A percentile compares a stretch with the other conserved stretches of the same genome.
These are phyloP conservation scores for Stenoptilia bipunctidactyla DNA, from an alignment of 2,888 invertebrate species.

Conservation along the genomic window DNA sequence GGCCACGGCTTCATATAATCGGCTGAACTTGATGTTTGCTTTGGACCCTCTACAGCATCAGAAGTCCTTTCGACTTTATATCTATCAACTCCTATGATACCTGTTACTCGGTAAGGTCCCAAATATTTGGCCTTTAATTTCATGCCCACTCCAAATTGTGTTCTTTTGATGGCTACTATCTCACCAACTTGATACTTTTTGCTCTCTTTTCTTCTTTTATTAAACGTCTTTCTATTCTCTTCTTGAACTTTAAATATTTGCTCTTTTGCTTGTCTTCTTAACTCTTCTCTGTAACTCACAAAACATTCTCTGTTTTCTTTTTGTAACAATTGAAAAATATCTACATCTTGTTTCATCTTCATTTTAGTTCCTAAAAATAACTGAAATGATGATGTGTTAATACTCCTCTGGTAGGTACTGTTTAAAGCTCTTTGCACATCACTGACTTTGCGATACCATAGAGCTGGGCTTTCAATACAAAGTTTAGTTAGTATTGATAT, in stretches of 20 bases:
- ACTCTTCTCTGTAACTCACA: no score
- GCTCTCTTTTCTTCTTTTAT: slow-evolving; percentile 7
- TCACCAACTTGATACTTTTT: slow-evolving; percentile 4
- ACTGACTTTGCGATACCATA: slow-evolving; percentile 1
- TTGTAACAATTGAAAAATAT: slow-evolving; percentile 3
- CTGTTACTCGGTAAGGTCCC: slow-evolving; percentile 3
- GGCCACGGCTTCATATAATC: slow-evolving; percentile 5
- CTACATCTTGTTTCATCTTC: slow-evolving; percentile 7
- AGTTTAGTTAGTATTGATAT: slow-evolving; percentile 1
- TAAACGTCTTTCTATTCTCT: slow-evolving; percentile 3
- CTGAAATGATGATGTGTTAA: slow-evolving; percentile 6
- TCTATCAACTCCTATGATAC: slow-evolving; percentile 1
- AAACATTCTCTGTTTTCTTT: slow-evolving; percentile 1
- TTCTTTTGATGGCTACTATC: slow-evolving; percentile 3
- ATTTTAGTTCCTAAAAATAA: slow-evolving; percentile 7
- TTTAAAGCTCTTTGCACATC: no score
- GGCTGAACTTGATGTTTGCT: not conserved
- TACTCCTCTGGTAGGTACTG: slow-evolving; percentile 3
- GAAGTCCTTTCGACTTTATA: slow-evolving; percentile 3
- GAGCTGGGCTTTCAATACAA: not conserved
- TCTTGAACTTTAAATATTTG: slow-evolving; percentile 5
- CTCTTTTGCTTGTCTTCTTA: slow-evolving; percentile 2
- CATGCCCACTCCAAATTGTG: slow-evolving; percentile 1
- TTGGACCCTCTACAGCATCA: slow-evolving; percentile 1
- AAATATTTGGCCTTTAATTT: slow-evolving; percentile 2